phyloP scores from a whole-genome alignment of 1,140 invertebrate genomes.

The Bilobella aurantiaca region DNA sequence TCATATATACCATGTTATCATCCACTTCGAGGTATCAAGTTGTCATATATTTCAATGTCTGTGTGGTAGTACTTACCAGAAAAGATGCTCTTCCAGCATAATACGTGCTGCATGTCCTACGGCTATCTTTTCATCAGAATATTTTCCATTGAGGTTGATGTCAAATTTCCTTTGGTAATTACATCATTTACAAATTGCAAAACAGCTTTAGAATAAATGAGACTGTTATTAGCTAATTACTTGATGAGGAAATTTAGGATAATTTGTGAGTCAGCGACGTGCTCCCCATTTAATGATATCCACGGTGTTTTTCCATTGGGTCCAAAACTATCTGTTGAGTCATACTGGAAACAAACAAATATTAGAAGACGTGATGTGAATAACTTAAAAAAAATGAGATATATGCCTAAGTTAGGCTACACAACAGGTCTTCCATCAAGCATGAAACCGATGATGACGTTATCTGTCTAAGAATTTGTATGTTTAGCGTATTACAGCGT shows the following conservation, averaged over 20 bases:
- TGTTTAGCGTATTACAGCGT: too few species aligned
- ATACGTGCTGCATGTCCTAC: slow-evolving; percentile 23
- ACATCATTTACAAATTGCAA: background rate
- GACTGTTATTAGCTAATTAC: background rate
- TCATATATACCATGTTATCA: too few species aligned
- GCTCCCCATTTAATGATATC: slow-evolving; percentile 41
- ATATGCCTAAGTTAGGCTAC: too few species aligned
- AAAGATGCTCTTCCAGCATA: slow-evolving; percentile 33
- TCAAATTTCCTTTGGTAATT: slow-evolving; percentile 12
- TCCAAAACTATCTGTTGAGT: slow-evolving; percentile 26
- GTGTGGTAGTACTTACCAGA: too few species aligned
- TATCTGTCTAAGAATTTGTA: too few species aligned
- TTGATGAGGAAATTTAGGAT: slow-evolving; percentile 26
- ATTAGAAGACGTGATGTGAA: too few species aligned
- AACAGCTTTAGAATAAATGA: background rate
- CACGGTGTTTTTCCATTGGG: slow-evolving; percentile 38
- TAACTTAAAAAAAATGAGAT: too few species aligned
- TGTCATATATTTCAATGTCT: too few species aligned
- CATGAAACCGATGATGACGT: too few species aligned
- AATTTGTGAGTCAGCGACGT: slow-evolving; percentile 39
- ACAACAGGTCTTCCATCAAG: too few species aligned
- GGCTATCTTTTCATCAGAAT: slow-evolving; percentile 18
- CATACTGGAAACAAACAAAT: slow-evolving; percentile 13
- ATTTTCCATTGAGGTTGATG: slow-evolving; percentile 10
- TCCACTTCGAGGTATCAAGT: too few species aligned